A percentile compares a stretch with the other conserved stretches of the same genome.
Evolutionary conservation across 64 coral and sea anemone species (phyloP).

Genomic region (Montipora capricornis): DNA sequence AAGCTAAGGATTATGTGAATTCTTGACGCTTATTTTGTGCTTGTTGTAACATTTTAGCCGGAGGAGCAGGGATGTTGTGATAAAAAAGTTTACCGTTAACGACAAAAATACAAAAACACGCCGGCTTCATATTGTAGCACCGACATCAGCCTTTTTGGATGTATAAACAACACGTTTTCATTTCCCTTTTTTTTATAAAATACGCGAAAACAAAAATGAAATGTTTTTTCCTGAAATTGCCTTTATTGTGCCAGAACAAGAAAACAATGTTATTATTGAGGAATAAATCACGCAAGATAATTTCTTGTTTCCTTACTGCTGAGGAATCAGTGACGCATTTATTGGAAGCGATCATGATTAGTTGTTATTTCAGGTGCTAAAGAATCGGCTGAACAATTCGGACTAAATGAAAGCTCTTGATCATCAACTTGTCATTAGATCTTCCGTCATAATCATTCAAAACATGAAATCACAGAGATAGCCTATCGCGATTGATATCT

Average conservation of each 20-base stretch:
- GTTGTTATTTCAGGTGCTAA: background rate
- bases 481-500: too few species aligned
- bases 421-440: background rate
- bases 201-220: background rate
- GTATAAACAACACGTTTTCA: background rate
- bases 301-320: background rate
- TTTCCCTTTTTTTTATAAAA: constrained; percentile 2
- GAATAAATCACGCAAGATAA: background rate
- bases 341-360: background rate
- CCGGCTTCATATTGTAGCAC: background rate
- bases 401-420: background rate
- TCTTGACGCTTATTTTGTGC: too few species aligned
- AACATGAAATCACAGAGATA: background rate
- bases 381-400: background rate
- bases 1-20: too few species aligned
- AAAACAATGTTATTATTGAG: background rate
- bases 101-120: background rate
- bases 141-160: background rate
- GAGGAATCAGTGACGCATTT: background rate
- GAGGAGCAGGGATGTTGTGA: too few species aligned
- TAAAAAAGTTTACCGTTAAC: too few species aligned
- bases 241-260: background rate
- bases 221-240: background rate
- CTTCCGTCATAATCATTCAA: background rate
- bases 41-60: background rate